A percentile compares a stretch with the other conserved stretches of the same genome.
phyloP scores from a whole-genome alignment of 2,113 vertebrate species.

The Anolis carolinensis region DNA sequence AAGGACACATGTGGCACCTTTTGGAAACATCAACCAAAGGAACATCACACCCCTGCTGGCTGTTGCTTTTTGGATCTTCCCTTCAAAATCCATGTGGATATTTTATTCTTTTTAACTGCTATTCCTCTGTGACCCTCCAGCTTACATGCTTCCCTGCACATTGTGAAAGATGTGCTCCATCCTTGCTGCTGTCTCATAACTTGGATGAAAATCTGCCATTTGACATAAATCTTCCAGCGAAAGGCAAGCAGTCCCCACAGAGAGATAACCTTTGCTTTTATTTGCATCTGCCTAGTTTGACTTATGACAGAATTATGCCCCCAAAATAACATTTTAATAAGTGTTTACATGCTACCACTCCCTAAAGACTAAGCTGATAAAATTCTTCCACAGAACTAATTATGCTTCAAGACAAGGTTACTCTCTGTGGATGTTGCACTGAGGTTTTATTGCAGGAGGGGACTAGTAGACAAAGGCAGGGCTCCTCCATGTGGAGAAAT shows the following conservation, averaged over 20 bases:
- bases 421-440: slow-evolving; percentile 22
- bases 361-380: slow-evolving; percentile 70
- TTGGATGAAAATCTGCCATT: slow-evolving; percentile 42
- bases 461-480: slow-evolving; percentile 33
- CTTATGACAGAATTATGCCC: slow-evolving; percentile 66
- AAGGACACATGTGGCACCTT: not conserved
- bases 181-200: not conserved
- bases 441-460: not conserved
- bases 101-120: slow-evolving; percentile 13
- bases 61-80: not conserved
- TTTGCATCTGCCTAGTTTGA: slow-evolving; percentile 69
- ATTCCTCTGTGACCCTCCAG: slow-evolving; percentile 35
- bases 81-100: slow-evolving; percentile 5
- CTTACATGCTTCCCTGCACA: slow-evolving; percentile 29
- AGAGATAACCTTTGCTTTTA: slow-evolving; percentile 65
- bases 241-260: slow-evolving; percentile 48
- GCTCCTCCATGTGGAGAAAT: slow-evolving; percentile 70
- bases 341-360: slow-evolving; percentile 72
- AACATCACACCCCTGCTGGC: not conserved
- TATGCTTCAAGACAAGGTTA: slow-evolving; percentile 64
- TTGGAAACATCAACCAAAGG: not conserved
- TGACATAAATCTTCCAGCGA: slow-evolving; percentile 60
- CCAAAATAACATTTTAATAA: slow-evolving; percentile 75
- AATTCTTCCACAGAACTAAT: slow-evolving; percentile 72
- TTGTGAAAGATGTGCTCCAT: slow-evolving; percentile 32